Evolutionary conservation across 2,113 vertebrate genomes (phyloP), one percentile per base, ranked within the genome.

Genomic region (Barnardius zonarius): DNA sequence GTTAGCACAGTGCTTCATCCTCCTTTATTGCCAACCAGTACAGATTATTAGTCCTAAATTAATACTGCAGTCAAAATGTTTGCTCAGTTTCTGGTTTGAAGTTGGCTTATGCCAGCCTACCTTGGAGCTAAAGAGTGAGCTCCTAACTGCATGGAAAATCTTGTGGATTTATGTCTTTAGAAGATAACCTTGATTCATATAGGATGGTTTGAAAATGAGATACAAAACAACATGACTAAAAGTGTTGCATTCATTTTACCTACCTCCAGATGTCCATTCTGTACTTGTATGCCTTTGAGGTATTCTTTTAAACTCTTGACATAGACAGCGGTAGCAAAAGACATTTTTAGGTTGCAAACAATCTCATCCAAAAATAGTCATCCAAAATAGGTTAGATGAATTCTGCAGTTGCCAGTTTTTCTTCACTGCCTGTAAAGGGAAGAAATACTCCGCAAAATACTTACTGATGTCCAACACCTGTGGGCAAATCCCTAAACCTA

Each of bases 261-360:
- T 55, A 79, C 63, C 20, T 22, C 6, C 18, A 46, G 69, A 35
- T 73, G 48, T 49, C 33, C 19, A 37, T 68, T 75, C 77, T 92
- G 43, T 79, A 75, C 37, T 63, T 89, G 23, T 3, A 27, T 37
- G 46, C 8, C 55, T 89, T 86, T 92, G 80, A 95, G 31, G 6
- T 84, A 48, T 75, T 92, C 51, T 88, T 87, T 24, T 0, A 82
- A 15, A 62, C 8, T 90, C 52, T 37, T 83, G 61, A 88, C 61
- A 67, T 2, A 76, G 33, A 59, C 41, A 51, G 13, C 17, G 13
- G 35, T 35, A 84, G 66, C 19, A 83, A 81, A 93, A 72, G 77
- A 78, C 35, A 48, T 89, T 94, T 95, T 62, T 94, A 72, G 76
- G 69, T 30, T 96, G 61, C 43, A 86, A 90, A 83, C 15, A 89